Base-by-base conservation (phyloP, 2,113 vertebrate genomes). In the Otis tarda region DNA sequence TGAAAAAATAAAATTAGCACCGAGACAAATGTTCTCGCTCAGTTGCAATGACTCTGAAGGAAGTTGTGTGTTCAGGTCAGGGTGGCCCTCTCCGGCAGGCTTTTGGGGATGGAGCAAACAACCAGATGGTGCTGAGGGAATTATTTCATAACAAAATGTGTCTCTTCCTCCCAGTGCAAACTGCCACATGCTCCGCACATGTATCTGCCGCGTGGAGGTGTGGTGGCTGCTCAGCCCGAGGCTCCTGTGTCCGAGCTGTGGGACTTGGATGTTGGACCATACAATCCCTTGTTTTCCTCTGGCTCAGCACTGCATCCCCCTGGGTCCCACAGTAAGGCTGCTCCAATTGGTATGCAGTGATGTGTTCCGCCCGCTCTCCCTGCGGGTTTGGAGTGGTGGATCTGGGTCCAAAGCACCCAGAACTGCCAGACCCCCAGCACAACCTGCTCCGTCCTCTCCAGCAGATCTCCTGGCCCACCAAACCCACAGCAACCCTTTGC, bases 181-280 rank as follows among this genome's bases (percentile, higher is more conserved):
- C 22, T 52, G 22, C 37, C 43, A 22, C 0, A 2, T 0, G 4
- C 24, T 82, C 25, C 35, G 71, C 57, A 45, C 2, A 1, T 41
- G 49, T 24, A 64, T 43, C 45, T 5, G 16, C 65, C 2, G 0
- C 4, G 13, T 8, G 17, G 55, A 91, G 9, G 5, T 52, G 65
- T 87, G 22, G 55, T 79, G 52, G 31, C 25, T 77, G 27, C 53
- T 91, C 49, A 78, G 23, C 10, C 50, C 3, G 3, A 27, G 8
- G 20, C 18, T 81, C 28, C 18, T 0, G 0, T n/a, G 25, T 56
- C 49, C 41, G 22, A 87, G 28, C 41, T 14, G 4, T 4, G 19
- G 23, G 33, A 27, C 17, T 18, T 57, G 55, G 30, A 65, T 1
- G 0, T 3, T 14, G 59, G 17, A 15, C 43, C 9, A 7, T 16